Evolutionary conservation across 1,140 invertebrate species (phyloP).

Genomic region (Ceratosolen solmsi): DNA sequence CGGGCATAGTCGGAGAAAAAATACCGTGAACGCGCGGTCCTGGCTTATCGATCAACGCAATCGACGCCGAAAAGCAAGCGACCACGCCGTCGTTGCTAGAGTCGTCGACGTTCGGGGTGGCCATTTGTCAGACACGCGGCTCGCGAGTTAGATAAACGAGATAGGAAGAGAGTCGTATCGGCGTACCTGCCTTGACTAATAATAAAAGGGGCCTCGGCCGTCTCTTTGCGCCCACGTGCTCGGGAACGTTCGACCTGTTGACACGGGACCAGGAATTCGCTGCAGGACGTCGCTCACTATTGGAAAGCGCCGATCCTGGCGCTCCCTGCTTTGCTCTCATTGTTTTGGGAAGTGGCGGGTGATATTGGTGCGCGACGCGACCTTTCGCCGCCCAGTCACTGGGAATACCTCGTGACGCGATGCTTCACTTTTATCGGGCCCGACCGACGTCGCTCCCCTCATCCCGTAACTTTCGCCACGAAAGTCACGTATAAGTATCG

Average conservation of each 20-base stretch:
- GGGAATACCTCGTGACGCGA: no score
- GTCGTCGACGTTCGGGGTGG: no score
- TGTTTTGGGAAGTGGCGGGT: no score
- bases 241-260: not conserved
- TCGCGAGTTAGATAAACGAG: no score
- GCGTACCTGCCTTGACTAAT: not conserved
- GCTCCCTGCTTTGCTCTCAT: no score
- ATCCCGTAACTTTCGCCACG: not conserved
- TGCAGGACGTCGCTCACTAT: not conserved
- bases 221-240: slow-evolving; percentile 17
- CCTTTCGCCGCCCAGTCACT: not conserved
- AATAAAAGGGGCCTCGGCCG: slow-evolving; percentile 12
- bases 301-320: not conserved
- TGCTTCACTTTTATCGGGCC: not conserved
- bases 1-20: no score
- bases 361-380: no score
- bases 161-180: not conserved
- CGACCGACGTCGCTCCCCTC: not conserved
- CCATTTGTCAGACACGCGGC: no score
- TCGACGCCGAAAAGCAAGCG: no score
- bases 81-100: no score
- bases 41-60: no score
- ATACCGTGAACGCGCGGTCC: no score
- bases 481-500: not conserved
- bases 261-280: slow-evolving; percentile 35